Conservation (phyloP, 2,888 invertebrate genomes). For the Pristionchus maxplancki region DNA sequence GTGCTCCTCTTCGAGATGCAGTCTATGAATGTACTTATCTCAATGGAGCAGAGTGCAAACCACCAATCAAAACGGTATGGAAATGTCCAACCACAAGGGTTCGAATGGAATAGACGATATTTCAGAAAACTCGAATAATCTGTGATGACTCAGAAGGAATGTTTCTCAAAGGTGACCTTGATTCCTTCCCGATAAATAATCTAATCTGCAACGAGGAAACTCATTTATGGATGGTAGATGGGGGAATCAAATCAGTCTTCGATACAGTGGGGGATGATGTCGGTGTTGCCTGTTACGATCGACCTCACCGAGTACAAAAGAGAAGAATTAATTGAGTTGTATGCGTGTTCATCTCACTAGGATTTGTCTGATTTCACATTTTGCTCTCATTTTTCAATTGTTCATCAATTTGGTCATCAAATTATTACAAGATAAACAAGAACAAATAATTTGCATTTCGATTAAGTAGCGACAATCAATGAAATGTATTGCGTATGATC, state of each 20-base stretch:
- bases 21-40: not conserved
- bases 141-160: not conserved
- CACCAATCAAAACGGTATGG: not conserved
- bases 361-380: not conserved
- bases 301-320: not conserved
- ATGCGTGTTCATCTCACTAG: not conserved
- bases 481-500: conserved; percentile 42
- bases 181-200: not conserved
- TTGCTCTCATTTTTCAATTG: not conserved
- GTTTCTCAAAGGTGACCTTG: not conserved
- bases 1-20: not conserved
- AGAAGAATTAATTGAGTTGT: not conserved
- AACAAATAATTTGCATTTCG: conserved; percentile 9
- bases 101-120: no score
- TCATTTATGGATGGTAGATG: not conserved
- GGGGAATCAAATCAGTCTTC: not conserved
- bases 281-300: not conserved
- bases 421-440: conserved; percentile 13
- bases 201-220: not conserved
- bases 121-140: not conserved
- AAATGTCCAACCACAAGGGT: not conserved
- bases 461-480: conserved; percentile 2
- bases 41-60: not conserved
- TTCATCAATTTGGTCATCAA: conserved; percentile 24
- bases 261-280: not conserved